A percentile compares a stretch with the other conserved stretches of the same genome.
Conservation (phyloP, 2,797 vertebrate genomes). For the Bradypodion pumilum region DNA sequence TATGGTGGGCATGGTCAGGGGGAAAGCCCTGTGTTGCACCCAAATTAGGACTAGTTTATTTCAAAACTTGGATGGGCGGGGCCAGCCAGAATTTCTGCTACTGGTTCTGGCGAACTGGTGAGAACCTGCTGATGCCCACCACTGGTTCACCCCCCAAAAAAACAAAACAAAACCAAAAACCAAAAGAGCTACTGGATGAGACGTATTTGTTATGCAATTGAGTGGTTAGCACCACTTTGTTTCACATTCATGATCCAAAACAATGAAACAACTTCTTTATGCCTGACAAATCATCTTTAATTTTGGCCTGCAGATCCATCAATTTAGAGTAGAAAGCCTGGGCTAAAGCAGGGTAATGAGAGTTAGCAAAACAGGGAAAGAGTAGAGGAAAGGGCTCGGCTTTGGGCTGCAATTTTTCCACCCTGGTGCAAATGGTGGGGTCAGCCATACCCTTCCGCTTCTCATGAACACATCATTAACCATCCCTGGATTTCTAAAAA, state of each 20-base stretch:
- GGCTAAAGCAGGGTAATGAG: neutral
- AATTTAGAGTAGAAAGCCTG: neutral
- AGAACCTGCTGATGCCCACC: too few relatives aligned
- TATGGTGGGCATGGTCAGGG: too few relatives aligned
- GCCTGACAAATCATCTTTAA: neutral
- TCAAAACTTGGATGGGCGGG: too few relatives aligned
- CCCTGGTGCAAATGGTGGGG: neutral
- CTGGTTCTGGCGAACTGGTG: too few relatives aligned
- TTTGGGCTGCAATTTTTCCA: neutral
- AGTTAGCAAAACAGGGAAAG: neutral
- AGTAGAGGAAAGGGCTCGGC: neutral
- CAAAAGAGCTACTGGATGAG: neutral
- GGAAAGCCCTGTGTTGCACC: too few relatives aligned
- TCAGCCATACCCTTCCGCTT: constrained; percentile 1
- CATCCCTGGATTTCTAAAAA: constrained; percentile 17
- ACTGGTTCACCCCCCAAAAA: too few relatives aligned
- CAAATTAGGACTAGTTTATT: too few relatives aligned
- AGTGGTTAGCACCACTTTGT: neutral
- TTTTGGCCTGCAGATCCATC: neutral
- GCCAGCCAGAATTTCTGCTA: too few relatives aligned
- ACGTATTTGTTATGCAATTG: neutral
- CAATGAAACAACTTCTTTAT: neutral
- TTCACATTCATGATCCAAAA: neutral
- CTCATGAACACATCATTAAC: constrained; percentile 14
- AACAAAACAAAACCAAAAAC: too few relatives aligned